Percentiles rank a stretch among this genome's conserved stretches.
Conservation (phyloP, 1,140 invertebrate species). For the Acromyrmex echinatior region DNA sequence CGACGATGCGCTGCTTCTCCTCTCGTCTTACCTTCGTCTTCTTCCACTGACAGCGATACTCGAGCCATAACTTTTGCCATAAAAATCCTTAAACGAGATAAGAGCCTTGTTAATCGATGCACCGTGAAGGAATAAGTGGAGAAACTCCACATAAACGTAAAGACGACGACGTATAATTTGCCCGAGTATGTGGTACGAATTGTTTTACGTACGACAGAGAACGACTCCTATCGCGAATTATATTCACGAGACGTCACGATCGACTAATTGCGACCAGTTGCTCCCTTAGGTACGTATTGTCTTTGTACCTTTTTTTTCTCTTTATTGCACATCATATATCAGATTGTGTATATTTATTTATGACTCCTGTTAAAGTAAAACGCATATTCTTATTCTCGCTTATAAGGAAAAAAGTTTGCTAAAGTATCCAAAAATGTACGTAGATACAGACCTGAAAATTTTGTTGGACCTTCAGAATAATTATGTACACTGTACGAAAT, state of each 20-base stretch:
- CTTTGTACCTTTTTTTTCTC: not conserved
- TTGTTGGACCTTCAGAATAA: no score
- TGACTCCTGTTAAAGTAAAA: no score
- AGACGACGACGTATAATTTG: slow-evolving; percentile 55
- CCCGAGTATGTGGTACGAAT: slow-evolving; percentile 45
- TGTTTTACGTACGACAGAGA: slow-evolving; percentile 24
- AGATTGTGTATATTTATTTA: not conserved
- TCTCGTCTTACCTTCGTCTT: slow-evolving; percentile 55
- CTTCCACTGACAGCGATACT: slow-evolving; percentile 64
- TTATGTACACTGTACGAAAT: no score
- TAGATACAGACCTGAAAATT: no score
- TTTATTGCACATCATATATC: not conserved
- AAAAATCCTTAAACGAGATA: slow-evolving; percentile 79
- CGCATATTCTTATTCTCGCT: no score
- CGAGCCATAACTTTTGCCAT: slow-evolving; percentile 73
- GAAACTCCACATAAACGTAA: slow-evolving; percentile 57
- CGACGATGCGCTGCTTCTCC: slow-evolving; percentile 67
- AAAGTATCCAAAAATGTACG: no score
- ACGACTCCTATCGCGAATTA: not conserved
- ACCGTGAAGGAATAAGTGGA: slow-evolving; percentile 65
- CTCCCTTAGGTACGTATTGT: not conserved
- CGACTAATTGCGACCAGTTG: slow-evolving; percentile 24
- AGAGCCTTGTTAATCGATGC: slow-evolving; percentile 78
- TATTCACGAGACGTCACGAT: not conserved
- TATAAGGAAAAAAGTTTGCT: no score